These are phyloP conservation scores for Prunella himalayana DNA, from an alignment of 2,113 vertebrate species.

Conservation along the genomic window DNA sequence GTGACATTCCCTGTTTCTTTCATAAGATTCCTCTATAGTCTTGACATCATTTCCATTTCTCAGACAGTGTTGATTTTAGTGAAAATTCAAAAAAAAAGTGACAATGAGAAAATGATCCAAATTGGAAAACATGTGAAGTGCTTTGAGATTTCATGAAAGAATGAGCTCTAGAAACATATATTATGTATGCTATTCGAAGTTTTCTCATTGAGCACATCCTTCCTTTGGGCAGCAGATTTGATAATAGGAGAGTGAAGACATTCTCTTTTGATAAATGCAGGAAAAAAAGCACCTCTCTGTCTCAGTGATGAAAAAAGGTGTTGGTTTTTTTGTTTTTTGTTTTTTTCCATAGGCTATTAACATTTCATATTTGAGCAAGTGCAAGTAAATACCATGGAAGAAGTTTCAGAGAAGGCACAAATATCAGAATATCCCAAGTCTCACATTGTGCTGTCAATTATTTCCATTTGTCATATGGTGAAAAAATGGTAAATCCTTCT, in stretches of 20 bases:
- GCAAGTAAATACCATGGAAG: background rate
- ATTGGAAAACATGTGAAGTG: background rate
- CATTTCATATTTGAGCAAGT: background rate
- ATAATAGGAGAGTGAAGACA: background rate
- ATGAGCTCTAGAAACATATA: background rate
- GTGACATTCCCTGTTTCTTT: background rate
- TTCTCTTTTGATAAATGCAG: background rate
- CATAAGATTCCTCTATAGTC: background rate
- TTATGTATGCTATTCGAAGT: background rate
- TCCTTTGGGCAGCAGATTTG: background rate
- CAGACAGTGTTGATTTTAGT: background rate
- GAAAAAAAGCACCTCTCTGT: background rate
- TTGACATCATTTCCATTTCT: background rate
- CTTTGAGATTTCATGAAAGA: background rate
- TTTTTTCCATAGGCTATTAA: background rate
- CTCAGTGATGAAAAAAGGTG: background rate
- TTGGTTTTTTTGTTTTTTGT: background rate
- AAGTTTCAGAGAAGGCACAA: background rate
- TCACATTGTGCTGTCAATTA: background rate
- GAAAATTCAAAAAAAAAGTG: background rate
- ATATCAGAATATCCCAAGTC: background rate
- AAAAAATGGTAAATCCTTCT: background rate
- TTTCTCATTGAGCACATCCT: background rate
- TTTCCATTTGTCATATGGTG: background rate
- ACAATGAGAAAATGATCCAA: background rate